Conservation (phyloP, 2,888 invertebrate species). For the Esperia sulphurella region DNA sequence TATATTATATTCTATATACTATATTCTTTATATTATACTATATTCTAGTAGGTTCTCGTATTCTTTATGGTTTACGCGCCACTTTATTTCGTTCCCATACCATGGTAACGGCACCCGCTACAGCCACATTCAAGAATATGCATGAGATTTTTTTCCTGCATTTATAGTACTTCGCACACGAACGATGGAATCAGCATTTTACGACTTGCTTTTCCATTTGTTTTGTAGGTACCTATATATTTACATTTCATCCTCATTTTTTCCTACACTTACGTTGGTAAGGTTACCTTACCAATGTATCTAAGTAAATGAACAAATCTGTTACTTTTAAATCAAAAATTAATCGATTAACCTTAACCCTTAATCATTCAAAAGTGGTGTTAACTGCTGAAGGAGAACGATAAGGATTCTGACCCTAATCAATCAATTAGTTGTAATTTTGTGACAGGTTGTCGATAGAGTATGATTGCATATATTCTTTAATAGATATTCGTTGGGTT, state of each 20-base stretch:
- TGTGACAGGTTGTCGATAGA: background rate
- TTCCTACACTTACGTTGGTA: too few species aligned
- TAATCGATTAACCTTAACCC: background rate
- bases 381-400: background rate
- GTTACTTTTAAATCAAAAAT: too few species aligned
- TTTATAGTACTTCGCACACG: conserved; percentile 25
- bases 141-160: conserved; percentile 29
- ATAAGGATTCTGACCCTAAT: background rate
- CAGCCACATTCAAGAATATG: conserved; percentile 27
- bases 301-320: too few species aligned
- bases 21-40: too few species aligned
- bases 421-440: background rate
- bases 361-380: background rate
- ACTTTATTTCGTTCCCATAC: conserved; percentile 15
- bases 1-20: too few species aligned
- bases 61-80: background rate
- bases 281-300: too few species aligned
- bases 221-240: conserved; percentile 6
- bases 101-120: conserved; percentile 19
- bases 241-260: background rate
- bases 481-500: too few species aligned
- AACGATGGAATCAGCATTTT: conserved; percentile 32
- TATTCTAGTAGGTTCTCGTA: too few species aligned
- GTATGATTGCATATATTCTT: too few species aligned
- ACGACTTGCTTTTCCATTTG: conserved; percentile 22